Conservation (phyloP, 2,113 vertebrate species). For the Monopterus albus region DNA sequence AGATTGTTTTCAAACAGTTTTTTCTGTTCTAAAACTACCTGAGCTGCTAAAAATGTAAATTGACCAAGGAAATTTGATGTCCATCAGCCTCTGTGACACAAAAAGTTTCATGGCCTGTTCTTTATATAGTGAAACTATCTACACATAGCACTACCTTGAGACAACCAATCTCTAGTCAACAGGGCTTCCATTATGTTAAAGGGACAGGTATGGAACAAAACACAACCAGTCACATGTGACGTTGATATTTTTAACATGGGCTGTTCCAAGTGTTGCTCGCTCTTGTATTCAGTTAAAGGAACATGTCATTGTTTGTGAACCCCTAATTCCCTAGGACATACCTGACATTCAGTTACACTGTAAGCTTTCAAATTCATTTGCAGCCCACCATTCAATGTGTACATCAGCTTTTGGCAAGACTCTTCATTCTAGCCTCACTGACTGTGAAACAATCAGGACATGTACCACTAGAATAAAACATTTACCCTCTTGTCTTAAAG, state of each 20-base stretch:
- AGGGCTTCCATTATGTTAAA: not conserved
- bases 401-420: constrained; percentile 15
- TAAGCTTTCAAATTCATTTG: constrained; percentile 3
- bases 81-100: constrained; percentile 29
- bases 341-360: constrained; percentile 2
- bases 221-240: not conserved
- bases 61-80: constrained; percentile 28
- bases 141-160: not conserved
- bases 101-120: constrained; percentile 12
- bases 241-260: not conserved
- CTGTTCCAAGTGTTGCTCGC: not conserved
- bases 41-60: constrained; percentile 37
- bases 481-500: constrained; percentile 18
- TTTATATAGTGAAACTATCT: constrained; percentile 20
- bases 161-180: not conserved
- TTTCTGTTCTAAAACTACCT: constrained; percentile 29
- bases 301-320: constrained; percentile 1
- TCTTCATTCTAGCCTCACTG: constrained; percentile 4
- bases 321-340: not conserved
- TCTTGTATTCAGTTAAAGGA: not conserved
- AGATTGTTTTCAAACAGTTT: constrained; percentile 43
- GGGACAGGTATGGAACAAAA: not conserved
- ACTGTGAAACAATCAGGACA: constrained; percentile 18
- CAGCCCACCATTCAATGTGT: not conserved
- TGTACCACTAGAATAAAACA: constrained; percentile 24